Percentiles rank a stretch among this genome's conserved stretches.
Evolutionary conservation across 2,888 invertebrate species (phyloP).

Genomic region (Folsomia candida): DNA sequence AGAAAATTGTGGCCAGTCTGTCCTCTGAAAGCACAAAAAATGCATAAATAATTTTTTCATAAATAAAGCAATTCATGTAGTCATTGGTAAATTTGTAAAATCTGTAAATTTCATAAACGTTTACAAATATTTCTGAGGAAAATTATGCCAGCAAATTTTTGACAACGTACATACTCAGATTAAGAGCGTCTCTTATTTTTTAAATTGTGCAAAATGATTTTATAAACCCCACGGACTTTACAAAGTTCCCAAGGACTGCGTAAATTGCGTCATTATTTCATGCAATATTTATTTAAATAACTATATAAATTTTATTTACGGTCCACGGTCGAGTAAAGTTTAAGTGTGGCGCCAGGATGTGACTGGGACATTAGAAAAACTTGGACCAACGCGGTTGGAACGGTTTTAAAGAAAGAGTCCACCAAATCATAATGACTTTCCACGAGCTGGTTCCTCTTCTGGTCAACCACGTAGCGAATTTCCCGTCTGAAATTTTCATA

Average conservation of each 20-base stretch:
- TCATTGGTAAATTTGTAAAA: too few relatives aligned
- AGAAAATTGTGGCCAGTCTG: constrained; percentile 20
- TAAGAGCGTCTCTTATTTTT: too few relatives aligned
- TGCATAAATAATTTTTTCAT: too few relatives aligned
- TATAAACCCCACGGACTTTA: too few relatives aligned
- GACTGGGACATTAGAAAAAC: constrained; percentile 24
- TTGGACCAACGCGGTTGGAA: constrained; percentile 22
- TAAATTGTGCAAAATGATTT: too few relatives aligned
- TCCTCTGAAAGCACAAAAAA: constrained; percentile 20
- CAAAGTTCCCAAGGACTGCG: too few relatives aligned
- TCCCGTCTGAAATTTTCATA: constrained; percentile 11
- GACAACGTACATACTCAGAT: too few relatives aligned
- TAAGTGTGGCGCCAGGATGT: constrained; percentile 7
- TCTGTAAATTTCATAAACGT: too few relatives aligned
- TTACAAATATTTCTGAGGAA: too few relatives aligned
- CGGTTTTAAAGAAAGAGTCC: constrained; percentile 22
- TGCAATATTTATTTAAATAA: background rate
- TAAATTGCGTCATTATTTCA: too few relatives aligned
- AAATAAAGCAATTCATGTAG: too few relatives aligned
- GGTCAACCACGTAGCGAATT: constrained; percentile 12
- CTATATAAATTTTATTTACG: constrained; percentile 11
- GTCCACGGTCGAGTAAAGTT: constrained; percentile 17
- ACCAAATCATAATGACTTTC: constrained; percentile 25
- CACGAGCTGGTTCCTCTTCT: constrained; percentile 21
- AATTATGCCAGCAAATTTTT: too few relatives aligned